Base-by-base conservation (phyloP, 2,797 vertebrate genomes). In the Sebastolobus alascanus region DNA sequence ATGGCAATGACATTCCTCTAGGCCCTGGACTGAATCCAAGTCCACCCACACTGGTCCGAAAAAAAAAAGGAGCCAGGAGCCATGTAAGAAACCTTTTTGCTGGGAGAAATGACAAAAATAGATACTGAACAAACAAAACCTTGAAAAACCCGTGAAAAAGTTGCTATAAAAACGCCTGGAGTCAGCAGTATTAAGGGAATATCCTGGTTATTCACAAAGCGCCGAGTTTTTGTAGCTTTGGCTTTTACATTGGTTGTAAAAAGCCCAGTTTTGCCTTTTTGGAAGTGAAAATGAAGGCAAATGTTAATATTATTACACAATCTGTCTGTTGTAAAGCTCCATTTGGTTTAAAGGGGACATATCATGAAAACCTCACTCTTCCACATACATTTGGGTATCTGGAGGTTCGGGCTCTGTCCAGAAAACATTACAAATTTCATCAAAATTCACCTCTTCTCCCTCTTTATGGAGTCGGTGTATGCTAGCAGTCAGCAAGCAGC, bases 41-140 rank as follows among this genome's bases (percentile, higher is more conserved):
- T 79, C 79, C 63, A 73, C 67, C 73, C 73, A 80, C 71, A 43
- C 56, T 35, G 25, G 46, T 73, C 63, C 74, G 81, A 22, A 56
- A 33, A 78, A 66, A 78, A 66, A 61, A 38, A 16, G 8, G 6
- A 74, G 68, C 38, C 7, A 37, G 38, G 14, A 67, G 55, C 27
- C 27, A 37, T 16, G 38, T n/a, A 20, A n/a, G n/a, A 76, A 60
- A 79, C 11, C 2, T 27, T 76, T 81, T 77, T 55, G 50, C 22
- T 73, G 43, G 29, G n/a, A 78, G 50, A 65, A 37, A 25, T 4
- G 31, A 72, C n/a, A 60, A 75, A 77, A 84, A 83, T 59, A 80
- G 52, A 75, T 16, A 63, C 0, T 25, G 18, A 78, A 55, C 27
- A 43, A 78, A 76, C 52, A 50, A 50, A 50, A 50, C 43, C 38